Percentiles rank a stretch among this genome's conserved stretches.
Evolutionary conservation across 1,140 invertebrate species (phyloP).

Genomic region (Plectus sambesii): DNA sequence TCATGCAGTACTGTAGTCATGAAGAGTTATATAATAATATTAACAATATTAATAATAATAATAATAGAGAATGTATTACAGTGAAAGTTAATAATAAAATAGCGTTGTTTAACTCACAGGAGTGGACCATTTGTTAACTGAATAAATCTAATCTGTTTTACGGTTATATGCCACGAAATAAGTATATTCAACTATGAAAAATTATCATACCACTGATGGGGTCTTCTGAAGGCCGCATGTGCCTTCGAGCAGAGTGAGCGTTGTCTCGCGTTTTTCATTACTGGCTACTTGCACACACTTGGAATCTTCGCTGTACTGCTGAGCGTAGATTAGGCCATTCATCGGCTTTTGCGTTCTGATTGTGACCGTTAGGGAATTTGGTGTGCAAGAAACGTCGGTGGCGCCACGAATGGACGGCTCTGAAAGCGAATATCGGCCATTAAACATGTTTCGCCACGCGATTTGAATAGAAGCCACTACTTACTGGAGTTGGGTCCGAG

Average conservation of each 20-base stretch:
- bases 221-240: constrained; percentile 38
- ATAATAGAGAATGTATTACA: too few species aligned
- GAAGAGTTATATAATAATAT: too few species aligned
- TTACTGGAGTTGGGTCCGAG: constrained; percentile 35
- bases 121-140: constrained; percentile 1
- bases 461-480: constrained; percentile 12
- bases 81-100: too few species aligned
- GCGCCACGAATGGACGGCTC: constrained; percentile 38
- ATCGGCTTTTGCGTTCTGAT: constrained; percentile 40
- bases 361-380: constrained; percentile 41
- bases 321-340: constrained; percentile 39
- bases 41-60: too few species aligned
- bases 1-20: too few species aligned
- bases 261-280: constrained; percentile 29
- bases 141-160: too few species aligned
- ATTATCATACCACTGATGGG: constrained; percentile 25
- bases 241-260: constrained; percentile 38
- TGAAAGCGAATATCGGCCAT: constrained; percentile 14
- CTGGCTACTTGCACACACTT: constrained; percentile 27
- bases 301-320: constrained; percentile 35
- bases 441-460: constrained; percentile 3
- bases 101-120: constrained; percentile 2
- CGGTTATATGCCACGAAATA: too few species aligned
- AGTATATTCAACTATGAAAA: too few species aligned
- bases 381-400: constrained; percentile 37